A percentile compares a stretch with the other conserved stretches of the same genome.
phyloP scores from a whole-genome alignment of 2,888 invertebrate species.

The Tetropium fuscum region DNA sequence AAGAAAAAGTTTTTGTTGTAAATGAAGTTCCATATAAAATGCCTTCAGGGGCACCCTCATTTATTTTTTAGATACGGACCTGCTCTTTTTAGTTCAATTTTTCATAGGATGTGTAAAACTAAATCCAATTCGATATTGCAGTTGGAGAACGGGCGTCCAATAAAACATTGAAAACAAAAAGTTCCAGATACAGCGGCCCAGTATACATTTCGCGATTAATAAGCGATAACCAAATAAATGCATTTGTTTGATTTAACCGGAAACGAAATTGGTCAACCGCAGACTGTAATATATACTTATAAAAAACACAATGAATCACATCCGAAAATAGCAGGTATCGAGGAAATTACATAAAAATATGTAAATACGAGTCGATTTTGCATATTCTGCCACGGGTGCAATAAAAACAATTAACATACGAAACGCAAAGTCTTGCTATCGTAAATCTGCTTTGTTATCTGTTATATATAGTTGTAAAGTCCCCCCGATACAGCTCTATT shows the following conservation, averaged over 20 bases:
- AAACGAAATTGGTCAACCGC: slow-evolving; percentile 47
- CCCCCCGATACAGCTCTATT: slow-evolving; percentile 20
- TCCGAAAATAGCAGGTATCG: slow-evolving; percentile 34
- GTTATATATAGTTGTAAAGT: slow-evolving; percentile 6
- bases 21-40: too few species aligned
- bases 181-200: too few species aligned
- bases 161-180: too few species aligned
- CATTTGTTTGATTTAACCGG: slow-evolving; percentile 39
- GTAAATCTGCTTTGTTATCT: slow-evolving; percentile 6
- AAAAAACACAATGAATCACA: slow-evolving; percentile 34
- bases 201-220: slow-evolving; percentile 15
- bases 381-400: slow-evolving; percentile 2
- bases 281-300: too few species aligned
- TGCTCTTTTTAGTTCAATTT: too few species aligned
- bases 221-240: slow-evolving; percentile 19
- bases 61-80: too few species aligned
- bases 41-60: too few species aligned
- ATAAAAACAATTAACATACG: slow-evolving; percentile 8
- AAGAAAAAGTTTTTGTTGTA: too few species aligned
- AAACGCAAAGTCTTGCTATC: slow-evolving; percentile 3
- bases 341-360: slow-evolving; percentile 28
- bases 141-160: too few species aligned
- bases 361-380: slow-evolving; percentile 6
- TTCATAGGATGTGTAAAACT: too few species aligned
- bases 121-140: too few species aligned